phyloP scores from a whole-genome alignment of 2,888 invertebrate genomes.

The Agonopterix arenella region DNA sequence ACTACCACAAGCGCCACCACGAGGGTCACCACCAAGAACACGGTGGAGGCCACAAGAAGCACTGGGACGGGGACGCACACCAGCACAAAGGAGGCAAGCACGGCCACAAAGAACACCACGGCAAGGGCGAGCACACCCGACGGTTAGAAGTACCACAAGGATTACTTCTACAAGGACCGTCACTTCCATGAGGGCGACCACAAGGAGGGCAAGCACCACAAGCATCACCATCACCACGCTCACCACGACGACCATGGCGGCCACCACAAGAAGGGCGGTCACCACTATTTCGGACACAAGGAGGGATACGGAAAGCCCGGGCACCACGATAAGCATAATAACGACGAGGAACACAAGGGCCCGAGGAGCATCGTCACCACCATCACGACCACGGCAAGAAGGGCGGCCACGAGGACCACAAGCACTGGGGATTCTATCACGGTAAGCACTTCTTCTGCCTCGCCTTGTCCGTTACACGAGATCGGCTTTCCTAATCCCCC shows the following conservation, averaged over 20 bases:
- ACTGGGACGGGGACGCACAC: slow-evolving; percentile 85
- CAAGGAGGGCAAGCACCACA: slow-evolving; percentile 88
- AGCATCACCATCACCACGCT: slow-evolving; percentile 85
- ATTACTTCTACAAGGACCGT: slow-evolving; percentile 91
- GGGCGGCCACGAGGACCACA: slow-evolving; percentile 83
- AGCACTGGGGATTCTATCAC: slow-evolving; percentile 82
- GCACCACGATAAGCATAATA: slow-evolving; percentile 87
- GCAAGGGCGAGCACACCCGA: slow-evolving; percentile 88
- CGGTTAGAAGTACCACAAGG: slow-evolving; percentile 91
- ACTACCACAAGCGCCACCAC: too few relatives aligned
- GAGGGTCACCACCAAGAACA: slow-evolving; percentile 68
- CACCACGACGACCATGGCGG: slow-evolving; percentile 85
- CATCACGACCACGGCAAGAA: slow-evolving; percentile 87
- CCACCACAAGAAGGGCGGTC: slow-evolving; percentile 87
- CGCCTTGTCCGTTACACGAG: too few relatives aligned
- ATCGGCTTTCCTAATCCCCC: too few relatives aligned
- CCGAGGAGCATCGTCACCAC: slow-evolving; percentile 84
- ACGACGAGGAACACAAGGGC: slow-evolving; percentile 88
- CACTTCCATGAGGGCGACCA: slow-evolving; percentile 93
- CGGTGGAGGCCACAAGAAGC: slow-evolving; percentile 87
- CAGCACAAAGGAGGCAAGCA: slow-evolving; percentile 87
- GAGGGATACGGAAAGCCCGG: slow-evolving; percentile 87
- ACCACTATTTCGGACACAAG: slow-evolving; percentile 86
- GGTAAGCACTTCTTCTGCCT: slow-evolving; percentile 73
- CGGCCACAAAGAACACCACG: slow-evolving; percentile 89